phyloP scores from a whole-genome alignment of 2,888 invertebrate genomes.

The Agrilus biguttatus region DNA sequence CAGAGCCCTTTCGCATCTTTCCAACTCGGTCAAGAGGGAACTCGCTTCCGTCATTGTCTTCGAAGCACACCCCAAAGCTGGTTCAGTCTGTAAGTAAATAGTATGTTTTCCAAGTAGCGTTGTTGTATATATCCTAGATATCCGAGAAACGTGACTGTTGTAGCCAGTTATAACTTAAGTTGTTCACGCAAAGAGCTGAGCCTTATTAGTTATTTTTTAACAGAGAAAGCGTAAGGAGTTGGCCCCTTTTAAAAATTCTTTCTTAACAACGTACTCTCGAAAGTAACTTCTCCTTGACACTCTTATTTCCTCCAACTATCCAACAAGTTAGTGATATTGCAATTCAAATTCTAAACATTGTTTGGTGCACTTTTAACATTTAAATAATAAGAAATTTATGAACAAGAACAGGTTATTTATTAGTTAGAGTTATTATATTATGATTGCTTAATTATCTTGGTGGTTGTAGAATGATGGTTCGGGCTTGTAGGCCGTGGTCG shows the following conservation, averaged over 20 bases:
- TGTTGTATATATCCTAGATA: background rate
- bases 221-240: too few species aligned
- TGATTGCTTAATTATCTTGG: too few species aligned
- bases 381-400: too few species aligned
- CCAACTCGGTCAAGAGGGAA: conserved; percentile 68
- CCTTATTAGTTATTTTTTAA: background rate
- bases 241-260: background rate
- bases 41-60: conserved; percentile 65
- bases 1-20: conserved; percentile 64
- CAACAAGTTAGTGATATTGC: too few species aligned
- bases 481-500: too few species aligned
- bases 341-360: background rate
- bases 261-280: background rate
- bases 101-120: background rate
- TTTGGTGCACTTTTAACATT: too few species aligned
- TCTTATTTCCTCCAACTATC: too few species aligned
- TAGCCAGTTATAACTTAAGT: background rate
- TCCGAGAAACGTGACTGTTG: background rate
- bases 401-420: too few species aligned
- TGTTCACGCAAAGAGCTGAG: background rate
- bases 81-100: conserved; percentile 54
- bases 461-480: too few species aligned
- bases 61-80: conserved; percentile 62
- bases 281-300: too few species aligned
- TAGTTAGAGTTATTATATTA: too few species aligned